A percentile compares a stretch with the other conserved stretches of the same genome.
These are phyloP conservation scores for Ichneumoninae sp. DNA, from an alignment of 2,888 invertebrate genomes.

Conservation along the genomic window DNA sequence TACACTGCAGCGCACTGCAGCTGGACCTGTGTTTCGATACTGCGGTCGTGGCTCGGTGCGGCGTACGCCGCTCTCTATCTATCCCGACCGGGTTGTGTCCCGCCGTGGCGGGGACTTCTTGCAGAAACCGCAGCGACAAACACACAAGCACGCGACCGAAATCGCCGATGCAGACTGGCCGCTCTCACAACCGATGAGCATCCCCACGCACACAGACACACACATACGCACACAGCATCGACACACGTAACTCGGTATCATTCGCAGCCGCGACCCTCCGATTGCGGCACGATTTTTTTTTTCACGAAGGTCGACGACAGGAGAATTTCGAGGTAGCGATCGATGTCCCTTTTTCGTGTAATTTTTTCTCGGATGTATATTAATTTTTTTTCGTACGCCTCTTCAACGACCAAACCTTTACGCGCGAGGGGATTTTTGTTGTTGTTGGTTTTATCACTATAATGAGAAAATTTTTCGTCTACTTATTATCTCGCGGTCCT, in stretches of 20 bases:
- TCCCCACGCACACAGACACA: background rate
- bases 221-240: background rate
- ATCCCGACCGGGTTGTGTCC: slow-evolving; percentile 12
- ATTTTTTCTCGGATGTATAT: background rate
- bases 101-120: slow-evolving; percentile 30
- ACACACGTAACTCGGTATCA: background rate
- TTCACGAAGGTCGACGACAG: slow-evolving; percentile 2
- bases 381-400: background rate
- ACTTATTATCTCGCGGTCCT: slow-evolving; percentile 32
- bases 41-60: slow-evolving; percentile 50
- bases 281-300: background rate
- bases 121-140: slow-evolving; percentile 57
- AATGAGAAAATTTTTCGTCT: slow-evolving; percentile 23
- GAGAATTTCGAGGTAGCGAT: background rate
- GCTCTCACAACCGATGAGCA: slow-evolving; percentile 8
- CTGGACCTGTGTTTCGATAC: slow-evolving; percentile 49
- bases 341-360: background rate
- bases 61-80: slow-evolving; percentile 20
- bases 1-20: slow-evolving; percentile 60
- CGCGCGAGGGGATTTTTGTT: slow-evolving; percentile 6
- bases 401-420: background rate
- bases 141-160: slow-evolving; percentile 22
- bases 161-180: slow-evolving; percentile 16
- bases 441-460: slow-evolving; percentile 10
- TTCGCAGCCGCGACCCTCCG: background rate